Evolutionary conservation across 2,797 vertebrate genomes (phyloP).

Genomic region (Trichosurus vulpecula): DNA sequence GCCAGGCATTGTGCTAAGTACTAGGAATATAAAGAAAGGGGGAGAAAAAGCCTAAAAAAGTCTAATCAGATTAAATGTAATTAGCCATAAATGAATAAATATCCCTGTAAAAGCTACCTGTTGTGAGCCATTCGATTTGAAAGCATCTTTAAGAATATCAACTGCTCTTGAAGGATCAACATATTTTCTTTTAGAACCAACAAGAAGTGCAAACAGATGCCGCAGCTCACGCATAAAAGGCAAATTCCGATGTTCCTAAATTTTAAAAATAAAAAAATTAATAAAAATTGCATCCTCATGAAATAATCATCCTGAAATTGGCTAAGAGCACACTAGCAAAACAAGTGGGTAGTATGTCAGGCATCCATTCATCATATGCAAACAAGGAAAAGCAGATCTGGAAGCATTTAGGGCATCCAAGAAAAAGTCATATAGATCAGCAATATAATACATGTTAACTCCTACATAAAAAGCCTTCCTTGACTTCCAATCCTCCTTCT

Average conservation of each 20-base stretch:
- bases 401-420: conserved; percentile 1
- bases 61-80: conserved; percentile 28
- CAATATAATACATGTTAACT: not conserved
- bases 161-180: conserved; percentile 97
- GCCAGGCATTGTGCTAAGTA: not conserved
- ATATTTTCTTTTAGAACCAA: conserved; percentile 97
- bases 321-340: not conserved
- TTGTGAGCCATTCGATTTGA: conserved; percentile 97
- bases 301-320: conserved; percentile 31
- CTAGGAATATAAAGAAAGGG: not conserved
- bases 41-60: not conserved
- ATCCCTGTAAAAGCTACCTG: conserved; percentile 88
- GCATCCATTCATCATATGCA: not conserved
- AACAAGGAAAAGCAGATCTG: not conserved
- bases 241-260: conserved; percentile 96
- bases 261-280: conserved; percentile 25
- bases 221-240: conserved; percentile 98
- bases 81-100: not conserved
- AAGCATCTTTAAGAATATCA: conserved; percentile 99
- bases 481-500: not conserved
- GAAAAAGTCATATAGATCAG: not conserved
- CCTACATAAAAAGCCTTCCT: too few species aligned
- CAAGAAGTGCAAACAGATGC: conserved; percentile 96
- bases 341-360: not conserved
- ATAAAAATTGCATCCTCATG: conserved; percentile 9